Evolutionary conservation across 1,140 invertebrate genomes (phyloP), one percentile per base, ranked within the genome.

Genomic region (Calycopis cecrops): DNA sequence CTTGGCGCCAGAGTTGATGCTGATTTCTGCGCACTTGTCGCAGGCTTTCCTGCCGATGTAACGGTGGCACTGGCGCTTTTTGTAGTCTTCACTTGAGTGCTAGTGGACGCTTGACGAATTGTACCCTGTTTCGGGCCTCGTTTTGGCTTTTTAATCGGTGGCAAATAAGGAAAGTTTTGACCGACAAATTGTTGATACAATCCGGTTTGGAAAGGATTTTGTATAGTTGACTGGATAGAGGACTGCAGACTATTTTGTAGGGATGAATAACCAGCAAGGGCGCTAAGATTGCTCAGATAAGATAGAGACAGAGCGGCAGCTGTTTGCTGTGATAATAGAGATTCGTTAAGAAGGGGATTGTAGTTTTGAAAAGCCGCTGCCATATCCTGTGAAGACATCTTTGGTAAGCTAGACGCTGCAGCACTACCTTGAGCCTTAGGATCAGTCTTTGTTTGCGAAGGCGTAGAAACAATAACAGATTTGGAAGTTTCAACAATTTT

Each of bases 131-230:
- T 85, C 0, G 79, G 75, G 4, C 71, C 83, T 14, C 83, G 71
- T 60, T 85, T 85, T 44, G 71, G 74, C 50, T 85, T 83, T 55
- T 81, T 85, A 3, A 65, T 60, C 6, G 73, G 72, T 7, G 68
- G 70, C 11, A 78, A 62, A 55, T 71, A 71, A 0, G 80, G 63
- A 6, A 73, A 76, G 28, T 57, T 71, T 50, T 77, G 73, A 0
- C 64, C 67, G 10, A 85, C 42, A 37, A 76, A 82, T 49, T 85
- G 79, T 1, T 79, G 66, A 54, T 82, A 87, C 51, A 78, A 85
- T 58, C 85, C 84, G 0, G 79, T 73, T 71, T 86, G 83, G 51
- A 81, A 86, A 0, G 79, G 73, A 65, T 81, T 85, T 49, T 76
- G 79, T 11, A 76, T 55, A 9, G 70, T 59, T 49, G 52, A 75